Conservation (phyloP, 1,140 invertebrate species). For the Drosophila orena region DNA sequence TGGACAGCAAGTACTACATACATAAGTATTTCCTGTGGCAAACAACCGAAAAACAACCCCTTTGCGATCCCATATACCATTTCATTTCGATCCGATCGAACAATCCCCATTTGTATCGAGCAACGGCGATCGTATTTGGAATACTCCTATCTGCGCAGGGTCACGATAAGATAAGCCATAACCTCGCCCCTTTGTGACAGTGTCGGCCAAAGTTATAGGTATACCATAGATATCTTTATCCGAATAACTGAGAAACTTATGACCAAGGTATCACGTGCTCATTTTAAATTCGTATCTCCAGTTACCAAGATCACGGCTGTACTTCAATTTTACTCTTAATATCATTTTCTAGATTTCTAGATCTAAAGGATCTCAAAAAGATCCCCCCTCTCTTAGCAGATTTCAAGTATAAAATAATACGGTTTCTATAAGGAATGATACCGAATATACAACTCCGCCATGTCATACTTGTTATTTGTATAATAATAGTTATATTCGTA, state of each 20-base stretch:
- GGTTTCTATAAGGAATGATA: too few relatives aligned
- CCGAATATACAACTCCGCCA: too few relatives aligned
- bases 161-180: conserved; percentile 34
- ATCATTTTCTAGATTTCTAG: too few relatives aligned
- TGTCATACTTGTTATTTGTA: too few relatives aligned
- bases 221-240: not conserved
- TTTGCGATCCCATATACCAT: conserved; percentile 9
- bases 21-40: conserved; percentile 31
- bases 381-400: too few relatives aligned
- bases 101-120: conserved; percentile 21
- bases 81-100: conserved; percentile 19
- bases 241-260: not conserved
- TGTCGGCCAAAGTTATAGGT: conserved; percentile 11
- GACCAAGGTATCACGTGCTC: not conserved
- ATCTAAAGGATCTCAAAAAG: too few relatives aligned
- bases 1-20: not conserved
- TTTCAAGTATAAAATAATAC: too few relatives aligned
- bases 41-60: conserved; percentile 27
- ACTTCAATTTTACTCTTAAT: too few relatives aligned
- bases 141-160: conserved; percentile 33
- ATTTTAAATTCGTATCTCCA: not conserved
- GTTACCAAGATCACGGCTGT: too few relatives aligned
- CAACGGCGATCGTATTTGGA: conserved; percentile 27
- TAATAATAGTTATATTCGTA: too few relatives aligned
- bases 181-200: not conserved